Evolutionary conservation across 2,113 vertebrate species (phyloP).

Genomic region (Catharus minimus): DNA sequence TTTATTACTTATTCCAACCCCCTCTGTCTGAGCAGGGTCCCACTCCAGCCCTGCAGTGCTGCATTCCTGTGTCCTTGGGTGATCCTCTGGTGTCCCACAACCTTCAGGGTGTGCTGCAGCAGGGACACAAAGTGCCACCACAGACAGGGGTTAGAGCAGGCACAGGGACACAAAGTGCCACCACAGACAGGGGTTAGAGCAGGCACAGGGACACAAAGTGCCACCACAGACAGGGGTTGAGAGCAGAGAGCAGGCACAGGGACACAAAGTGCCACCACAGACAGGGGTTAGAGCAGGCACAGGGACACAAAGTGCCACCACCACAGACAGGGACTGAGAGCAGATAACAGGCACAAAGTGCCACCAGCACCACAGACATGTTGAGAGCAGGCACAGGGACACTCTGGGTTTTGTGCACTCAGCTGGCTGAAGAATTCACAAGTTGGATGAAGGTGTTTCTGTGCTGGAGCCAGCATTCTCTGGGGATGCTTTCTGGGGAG

Average conservation of each 20-base stretch:
- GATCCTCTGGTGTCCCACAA: not conserved
- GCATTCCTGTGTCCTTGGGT: not conserved
- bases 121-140: not conserved
- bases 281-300: too few species aligned
- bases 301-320: too few species aligned
- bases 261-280: rapidly evolving
- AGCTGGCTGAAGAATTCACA: rapidly evolving
- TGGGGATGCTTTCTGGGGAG: not conserved
- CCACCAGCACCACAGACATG: not conserved
- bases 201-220: too few species aligned
- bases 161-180: not conserved
- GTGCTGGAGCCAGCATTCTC: not conserved
- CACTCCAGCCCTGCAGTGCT: not conserved
- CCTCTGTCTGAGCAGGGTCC: not conserved
- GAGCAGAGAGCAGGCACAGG: not conserved
- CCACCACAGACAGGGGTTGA: too few species aligned
- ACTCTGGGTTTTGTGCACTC: not conserved
- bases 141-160: too few species aligned
- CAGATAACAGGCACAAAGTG: not conserved
- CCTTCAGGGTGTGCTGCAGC: not conserved
- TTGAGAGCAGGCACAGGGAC: not conserved
- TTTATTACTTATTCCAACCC: too few species aligned
- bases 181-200: too few species aligned
- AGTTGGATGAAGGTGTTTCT: not conserved
- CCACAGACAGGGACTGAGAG: too few species aligned